Conservation (phyloP, 2,113 vertebrate genomes). For the Oenanthe melanoleuca region DNA sequence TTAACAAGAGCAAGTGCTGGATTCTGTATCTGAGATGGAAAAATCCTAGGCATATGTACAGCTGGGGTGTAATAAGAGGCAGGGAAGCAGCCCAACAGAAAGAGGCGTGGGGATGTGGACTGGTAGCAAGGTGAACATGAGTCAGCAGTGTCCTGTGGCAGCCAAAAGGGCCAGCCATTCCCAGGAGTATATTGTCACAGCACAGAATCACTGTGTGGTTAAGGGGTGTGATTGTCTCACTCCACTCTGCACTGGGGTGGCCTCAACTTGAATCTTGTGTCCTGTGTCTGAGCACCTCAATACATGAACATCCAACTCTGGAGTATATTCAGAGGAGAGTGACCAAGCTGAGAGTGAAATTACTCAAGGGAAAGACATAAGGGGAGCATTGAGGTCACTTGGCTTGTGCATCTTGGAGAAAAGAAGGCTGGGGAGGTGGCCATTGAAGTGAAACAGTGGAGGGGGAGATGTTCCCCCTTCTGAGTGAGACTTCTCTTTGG, state of each 20-base stretch:
- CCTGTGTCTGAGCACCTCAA: not conserved
- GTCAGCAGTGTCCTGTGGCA: not conserved
- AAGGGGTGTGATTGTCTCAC: not conserved
- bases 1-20: not conserved
- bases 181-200: no score
- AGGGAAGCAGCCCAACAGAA: not conserved
- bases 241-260: not conserved
- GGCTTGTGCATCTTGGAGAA: not conserved
- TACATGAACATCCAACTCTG: not conserved
- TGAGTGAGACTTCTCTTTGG: no score
- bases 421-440: not conserved
- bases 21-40: not conserved
- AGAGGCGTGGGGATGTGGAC: not conserved
- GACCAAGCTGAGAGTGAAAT: not conserved
- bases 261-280: not conserved
- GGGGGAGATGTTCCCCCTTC: not conserved
- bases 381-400: not conserved
- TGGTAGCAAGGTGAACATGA: not conserved
- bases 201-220: not conserved
- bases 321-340: not conserved
- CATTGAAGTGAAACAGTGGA: not conserved
- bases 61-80: not conserved
- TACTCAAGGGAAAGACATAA: not conserved
- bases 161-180: not conserved
- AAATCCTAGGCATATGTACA: not conserved